Base-by-base conservation (phyloP, 2,888 invertebrate species). In the Lasioglossum marginatum region DNA sequence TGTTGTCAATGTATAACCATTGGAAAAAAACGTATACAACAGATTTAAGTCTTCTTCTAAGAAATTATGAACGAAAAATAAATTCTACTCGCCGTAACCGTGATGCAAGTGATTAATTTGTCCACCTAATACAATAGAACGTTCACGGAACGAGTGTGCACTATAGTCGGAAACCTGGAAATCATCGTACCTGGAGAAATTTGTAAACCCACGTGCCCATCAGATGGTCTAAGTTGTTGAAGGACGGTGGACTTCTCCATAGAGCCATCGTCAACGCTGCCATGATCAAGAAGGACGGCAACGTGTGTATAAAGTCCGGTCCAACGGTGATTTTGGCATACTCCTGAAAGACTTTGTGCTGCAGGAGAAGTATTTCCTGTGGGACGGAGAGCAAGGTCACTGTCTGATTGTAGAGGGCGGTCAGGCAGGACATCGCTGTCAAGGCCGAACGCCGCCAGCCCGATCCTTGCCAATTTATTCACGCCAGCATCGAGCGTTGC, bases 221-320 rank as follows among this genome's bases (percentile, higher is more conserved):
- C 0, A 74, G 4, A 1, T 85, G 72, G 31, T 66, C 68, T 16
- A 89, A 16, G 4, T 79, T 79, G 48, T 81, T 81, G 43, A 87
- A 87, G n/a, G 83, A 90, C 6, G 93, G 93, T 4, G 93, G 93
- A 85, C 92, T 90, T 74, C 91, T 93, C 93, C 92, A 92, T 1
- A 94, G 89, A 4, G 91, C 68, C 27, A 93, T 82, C n/a, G 87
- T 81, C 77, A 92, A 82, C 5, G 94, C 91, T 1, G 83, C 79
- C 16, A 94, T 78, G n/a, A 94, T 91, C 10, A 94, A 81, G 23
- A 94, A 85, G 0, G 94, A 93, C 0, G 94, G 94, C 16, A 94
- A 83, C 4, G 94, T 94, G 82, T 94, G 94, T 27, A 94, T 92
- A 60, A 94, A 94, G 79, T 94, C 94, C 0, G 93, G 92, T 1